Evolutionary conservation across 2,888 invertebrate species (phyloP), one percentile per base, ranked within the genome.

Genomic region (Eurois occulta): DNA sequence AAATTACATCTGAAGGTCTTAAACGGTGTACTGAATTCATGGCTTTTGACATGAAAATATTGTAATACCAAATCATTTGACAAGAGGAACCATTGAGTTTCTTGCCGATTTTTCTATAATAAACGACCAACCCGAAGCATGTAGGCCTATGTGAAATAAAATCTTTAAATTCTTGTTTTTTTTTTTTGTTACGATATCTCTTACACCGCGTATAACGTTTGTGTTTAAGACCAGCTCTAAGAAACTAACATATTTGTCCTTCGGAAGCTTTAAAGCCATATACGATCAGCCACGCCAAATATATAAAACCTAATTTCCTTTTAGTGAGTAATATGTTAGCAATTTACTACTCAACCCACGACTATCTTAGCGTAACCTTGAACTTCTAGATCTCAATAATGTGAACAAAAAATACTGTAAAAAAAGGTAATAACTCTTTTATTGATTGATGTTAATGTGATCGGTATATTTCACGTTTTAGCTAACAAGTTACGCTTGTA

Each of bases 311-410:
- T 62, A n/a, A 78, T 75, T 76, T 71, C 32, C 52, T 78, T 73
- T 75, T 72, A 38, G 48, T 85, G 66, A 74, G 75, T 83, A 86
- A 87, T 86, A 68, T 72, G 6, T 73, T 48, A 81, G 48, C 46
- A 75, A 88, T 88, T 87, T 86, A 84, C 77, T 82, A 86, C 77
- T 69, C 38, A 35, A 72, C 62, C 60, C 16, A 71, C 62, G 64
- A 80, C 32, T 55, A 41, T 67, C 41, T 72, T 70, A 84, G 79
- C 55, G 88, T 86, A 86, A 77, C 87, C 87, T 84, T 88, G 87
- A 80, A 80, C 75, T 80, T 85, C 16, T 41, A 41, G 11, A 80
- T 77, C 52, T 68, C 74, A 65, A 70, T 72, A n/a, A 24, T 18
- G 6, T 10, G 18, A 71, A 77, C 41, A 80, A 87, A 86, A 84